Percentiles rank a stretch among this genome's conserved stretches.
Evolutionary conservation across 2,113 vertebrate species (phyloP).

Genomic region (Prochilodus magdalenae): DNA sequence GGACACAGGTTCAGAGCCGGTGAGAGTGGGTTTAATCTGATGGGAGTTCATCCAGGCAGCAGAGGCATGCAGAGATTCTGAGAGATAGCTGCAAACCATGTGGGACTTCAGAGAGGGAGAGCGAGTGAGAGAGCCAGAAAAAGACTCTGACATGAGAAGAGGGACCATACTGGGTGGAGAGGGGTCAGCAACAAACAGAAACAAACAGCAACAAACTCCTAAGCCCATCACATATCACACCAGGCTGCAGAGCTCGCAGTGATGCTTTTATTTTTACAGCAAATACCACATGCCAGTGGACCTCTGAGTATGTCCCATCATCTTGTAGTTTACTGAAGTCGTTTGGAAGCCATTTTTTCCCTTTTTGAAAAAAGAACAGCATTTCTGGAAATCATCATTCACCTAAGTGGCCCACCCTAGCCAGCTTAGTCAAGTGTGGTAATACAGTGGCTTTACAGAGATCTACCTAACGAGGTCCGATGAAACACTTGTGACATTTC

Average conservation of each 20-base stretch:
- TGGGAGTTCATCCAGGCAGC: slow-evolving; percentile 63
- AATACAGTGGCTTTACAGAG: too few relatives aligned
- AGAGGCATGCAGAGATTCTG: slow-evolving; percentile 55
- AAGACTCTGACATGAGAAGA: slow-evolving; percentile 11
- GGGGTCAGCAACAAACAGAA: slow-evolving; percentile 22
- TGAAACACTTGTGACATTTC: too few relatives aligned
- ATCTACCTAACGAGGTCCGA: too few relatives aligned
- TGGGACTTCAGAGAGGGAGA: slow-evolving; percentile 5
- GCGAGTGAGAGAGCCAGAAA: background rate
- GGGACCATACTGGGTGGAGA: background rate
- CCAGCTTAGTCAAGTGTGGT: too few relatives aligned
- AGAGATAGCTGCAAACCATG: slow-evolving; percentile 54
- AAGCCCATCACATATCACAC: slow-evolving; percentile 18
- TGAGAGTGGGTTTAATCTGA: slow-evolving; percentile 62
- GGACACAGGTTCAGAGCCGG: slow-evolving; percentile 23
- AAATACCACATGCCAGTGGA: background rate
- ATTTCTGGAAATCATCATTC: too few relatives aligned
- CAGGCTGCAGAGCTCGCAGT: slow-evolving; percentile 8
- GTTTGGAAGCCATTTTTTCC: background rate
- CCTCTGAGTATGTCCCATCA: background rate
- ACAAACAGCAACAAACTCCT: slow-evolving; percentile 36
- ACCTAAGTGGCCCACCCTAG: too few relatives aligned
- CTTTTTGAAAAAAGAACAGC: background rate
- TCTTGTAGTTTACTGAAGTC: background rate
- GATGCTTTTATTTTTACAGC: background rate